These are phyloP conservation scores for Boulengeromyrus knoepffleri DNA, from an alignment of 2,113 vertebrate genomes.

Conservation along the genomic window DNA sequence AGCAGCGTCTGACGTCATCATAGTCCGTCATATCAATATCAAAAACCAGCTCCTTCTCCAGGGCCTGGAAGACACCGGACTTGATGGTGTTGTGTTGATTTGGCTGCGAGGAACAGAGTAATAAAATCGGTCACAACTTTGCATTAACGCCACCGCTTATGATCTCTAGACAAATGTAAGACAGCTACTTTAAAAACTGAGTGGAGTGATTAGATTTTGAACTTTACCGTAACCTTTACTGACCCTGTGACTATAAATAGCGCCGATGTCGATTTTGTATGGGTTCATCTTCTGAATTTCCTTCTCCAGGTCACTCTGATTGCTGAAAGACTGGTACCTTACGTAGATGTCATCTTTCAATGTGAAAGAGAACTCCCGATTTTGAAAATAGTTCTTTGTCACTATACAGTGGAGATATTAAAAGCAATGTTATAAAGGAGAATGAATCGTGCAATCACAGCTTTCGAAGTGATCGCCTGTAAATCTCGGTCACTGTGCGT, in stretches of 20 bases:
- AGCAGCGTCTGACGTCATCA: constrained; percentile 85
- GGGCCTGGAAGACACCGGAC: constrained; percentile 82
- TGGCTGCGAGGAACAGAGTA: constrained; percentile 58
- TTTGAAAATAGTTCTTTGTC: constrained; percentile 85
- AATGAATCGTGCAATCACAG: neutral
- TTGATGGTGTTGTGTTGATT: constrained; percentile 87
- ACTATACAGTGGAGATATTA: constrained; percentile 43
- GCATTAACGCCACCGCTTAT: neutral
- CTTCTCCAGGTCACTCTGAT: constrained; percentile 82
- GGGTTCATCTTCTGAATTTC: constrained; percentile 89
- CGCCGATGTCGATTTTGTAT: constrained; percentile 92
- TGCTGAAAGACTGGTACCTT: constrained; percentile 86
- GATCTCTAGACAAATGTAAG: neutral
- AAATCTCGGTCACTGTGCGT: neutral
- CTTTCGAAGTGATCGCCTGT: neutral
- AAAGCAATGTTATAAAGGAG: neutral
- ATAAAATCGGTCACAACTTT: neutral
- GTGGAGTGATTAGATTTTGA: neutral
- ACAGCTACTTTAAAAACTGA: neutral
- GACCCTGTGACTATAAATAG: constrained; percentile 85
- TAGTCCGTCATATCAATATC: constrained; percentile 99
- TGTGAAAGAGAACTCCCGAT: constrained; percentile 93
- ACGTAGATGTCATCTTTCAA: constrained; percentile 91
- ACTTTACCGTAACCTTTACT: constrained; percentile 11
- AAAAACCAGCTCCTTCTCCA: constrained; percentile 93